Evolutionary conservation across 2,113 vertebrate species (phyloP).

Genomic region (Oryctolagus cuniculus): mOryCun1.1 NC_091443.1:106015501-106016000

Average conservation of each 20-base stretch:
- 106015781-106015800: not conserved
- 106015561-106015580: not conserved
- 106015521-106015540: not conserved
- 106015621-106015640: not conserved
- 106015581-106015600: not conserved
- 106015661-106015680: not conserved
- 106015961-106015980: not conserved
- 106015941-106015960: not conserved
- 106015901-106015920: not conserved
- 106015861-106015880: not conserved
- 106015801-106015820: not conserved
- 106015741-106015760: not conserved
- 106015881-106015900: not conserved
- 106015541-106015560: not conserved
- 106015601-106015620: not conserved
- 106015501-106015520: not conserved
- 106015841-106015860: not conserved
- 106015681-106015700: not conserved
- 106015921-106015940: not conserved
- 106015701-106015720: not conserved
- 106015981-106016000: not conserved
- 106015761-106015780: not conserved
- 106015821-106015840: not conserved
- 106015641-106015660: slow-evolving; percentile 1
- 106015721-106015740: not conserved